phyloP scores from a whole-genome alignment of 2,113 vertebrate species.

The Melanotaenia duboulayi region DNA sequence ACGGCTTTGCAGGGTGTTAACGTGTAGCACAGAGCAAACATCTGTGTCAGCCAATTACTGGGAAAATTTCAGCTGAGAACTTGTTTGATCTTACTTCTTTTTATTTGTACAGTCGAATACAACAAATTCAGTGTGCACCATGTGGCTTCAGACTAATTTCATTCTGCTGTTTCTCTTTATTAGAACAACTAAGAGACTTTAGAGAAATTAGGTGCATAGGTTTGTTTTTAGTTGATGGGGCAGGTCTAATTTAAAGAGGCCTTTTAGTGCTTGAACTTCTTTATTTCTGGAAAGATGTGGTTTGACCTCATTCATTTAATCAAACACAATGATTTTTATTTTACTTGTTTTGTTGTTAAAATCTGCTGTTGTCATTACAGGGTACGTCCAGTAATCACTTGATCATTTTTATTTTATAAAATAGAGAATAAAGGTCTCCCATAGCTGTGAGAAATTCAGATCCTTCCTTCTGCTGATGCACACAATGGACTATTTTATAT shows the following conservation, averaged over 20 bases:
- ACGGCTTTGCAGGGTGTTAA: conserved; percentile 24
- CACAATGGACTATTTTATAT: background rate
- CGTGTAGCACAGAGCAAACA: background rate
- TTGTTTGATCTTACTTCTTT: background rate
- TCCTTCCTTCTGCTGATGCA: too few species aligned
- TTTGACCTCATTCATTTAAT: background rate
- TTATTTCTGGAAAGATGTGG: too few species aligned
- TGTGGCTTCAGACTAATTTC: background rate
- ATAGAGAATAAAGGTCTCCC: background rate
- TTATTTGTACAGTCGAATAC: background rate
- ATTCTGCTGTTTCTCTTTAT: background rate
- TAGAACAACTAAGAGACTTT: too few species aligned
- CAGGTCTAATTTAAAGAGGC: background rate
- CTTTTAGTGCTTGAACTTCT: background rate
- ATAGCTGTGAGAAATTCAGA: background rate
- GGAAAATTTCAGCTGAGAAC: conserved; percentile 4
- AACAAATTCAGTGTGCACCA: background rate
- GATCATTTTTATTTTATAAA: background rate
- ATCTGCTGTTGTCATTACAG: too few species aligned
- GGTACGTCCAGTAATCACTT: background rate
- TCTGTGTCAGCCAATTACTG: background rate
- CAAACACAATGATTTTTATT: too few species aligned
- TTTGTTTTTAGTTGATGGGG: background rate
- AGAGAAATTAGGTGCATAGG: background rate
- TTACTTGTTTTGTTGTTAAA: background rate